Base-by-base conservation (phyloP, 1,140 invertebrate genomes). In the Bursaphelenchus mucronatus region DNA sequence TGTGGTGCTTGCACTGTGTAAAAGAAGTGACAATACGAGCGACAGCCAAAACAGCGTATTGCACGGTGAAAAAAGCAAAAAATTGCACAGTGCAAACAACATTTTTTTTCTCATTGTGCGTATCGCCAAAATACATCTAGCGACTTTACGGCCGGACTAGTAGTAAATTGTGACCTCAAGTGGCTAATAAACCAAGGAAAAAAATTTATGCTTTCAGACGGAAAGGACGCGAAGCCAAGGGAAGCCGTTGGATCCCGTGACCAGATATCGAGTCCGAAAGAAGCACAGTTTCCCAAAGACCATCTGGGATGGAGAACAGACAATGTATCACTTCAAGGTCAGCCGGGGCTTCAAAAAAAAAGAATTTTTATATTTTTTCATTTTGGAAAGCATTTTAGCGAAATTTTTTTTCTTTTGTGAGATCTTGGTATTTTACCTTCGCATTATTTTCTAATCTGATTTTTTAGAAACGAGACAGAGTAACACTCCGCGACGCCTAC, bases 271-370 rank as follows among this genome's bases (percentile, higher is more conserved):
- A 43, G 91, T 98, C 13, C 85, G 95, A 39, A 88, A 92, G 82
- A 97, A 97, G 86, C 96, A 95, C 82, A 93, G 93, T 8, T 83
- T 97, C 69, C 95, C 95, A 8, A 84, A 91, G 70, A 97, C 94
- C 41, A 98, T 98, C 76, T 97, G 95, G 95, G 94, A 98, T 81
- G 95, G 95, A 30, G 95, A 98, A 82, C 92, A 97, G 82, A 97
- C 13, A 2, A n/a, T 49, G 13, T n/a, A 19, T 49, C 19, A n/a
- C 6, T 49, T n/a, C 13, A 49, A 49, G 30, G 30, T 30, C 1
- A 30, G 30, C 2, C 30, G 30, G 30, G 1, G n/a, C n/a, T 9
- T 47, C n/a, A 10, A 47, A 47, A 47, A 47, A 9, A 47, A 47
- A 9, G 9, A 47, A 47, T 49, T 49, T 49, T n/a, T 49, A 6